Percentiles rank a stretch among this genome's conserved stretches.
Conservation (phyloP, 1,140 invertebrate species). For the Lithobius niger region DNA sequence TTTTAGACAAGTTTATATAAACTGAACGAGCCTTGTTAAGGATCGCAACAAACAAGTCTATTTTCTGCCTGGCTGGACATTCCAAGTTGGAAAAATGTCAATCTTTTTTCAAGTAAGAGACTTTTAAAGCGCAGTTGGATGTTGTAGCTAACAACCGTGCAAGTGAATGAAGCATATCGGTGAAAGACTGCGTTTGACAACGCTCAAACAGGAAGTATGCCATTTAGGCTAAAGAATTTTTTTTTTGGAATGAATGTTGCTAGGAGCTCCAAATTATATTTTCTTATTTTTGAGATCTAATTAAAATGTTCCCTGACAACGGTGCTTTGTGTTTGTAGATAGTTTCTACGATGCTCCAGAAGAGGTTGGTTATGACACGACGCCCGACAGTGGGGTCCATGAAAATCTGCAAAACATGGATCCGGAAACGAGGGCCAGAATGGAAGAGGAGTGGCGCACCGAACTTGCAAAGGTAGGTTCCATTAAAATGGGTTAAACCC, state of each 20-base stretch:
- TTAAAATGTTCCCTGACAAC: background rate
- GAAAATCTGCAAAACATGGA: slow-evolving; percentile 9
- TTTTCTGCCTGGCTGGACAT: too few species aligned
- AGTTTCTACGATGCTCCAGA: slow-evolving; percentile 11
- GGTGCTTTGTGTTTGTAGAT: slow-evolving; percentile 6
- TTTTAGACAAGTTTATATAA: too few species aligned
- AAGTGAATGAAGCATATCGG: too few species aligned
- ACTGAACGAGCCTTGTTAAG: too few species aligned
- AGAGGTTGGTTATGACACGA: slow-evolving; percentile 8
- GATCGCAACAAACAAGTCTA: too few species aligned
- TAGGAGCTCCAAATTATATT: background rate
- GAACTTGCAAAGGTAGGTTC: slow-evolving; percentile 36
- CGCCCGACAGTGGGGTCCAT: slow-evolving; percentile 5
- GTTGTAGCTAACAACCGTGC: too few species aligned
- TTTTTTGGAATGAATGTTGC: background rate
- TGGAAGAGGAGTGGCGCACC: slow-evolving; percentile 47
- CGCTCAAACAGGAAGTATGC: background rate
- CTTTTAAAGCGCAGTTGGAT: too few species aligned
- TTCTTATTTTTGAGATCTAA: background rate
- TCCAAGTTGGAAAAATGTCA: too few species aligned
- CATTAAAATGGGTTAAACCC: too few species aligned
- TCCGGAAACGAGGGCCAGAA: slow-evolving; percentile 6
- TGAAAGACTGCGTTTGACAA: too few species aligned
- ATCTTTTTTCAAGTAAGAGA: too few species aligned
- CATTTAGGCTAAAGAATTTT: background rate